phyloP scores from a whole-genome alignment of 2,888 invertebrate genomes.

The Limenitis camilla region DNA sequence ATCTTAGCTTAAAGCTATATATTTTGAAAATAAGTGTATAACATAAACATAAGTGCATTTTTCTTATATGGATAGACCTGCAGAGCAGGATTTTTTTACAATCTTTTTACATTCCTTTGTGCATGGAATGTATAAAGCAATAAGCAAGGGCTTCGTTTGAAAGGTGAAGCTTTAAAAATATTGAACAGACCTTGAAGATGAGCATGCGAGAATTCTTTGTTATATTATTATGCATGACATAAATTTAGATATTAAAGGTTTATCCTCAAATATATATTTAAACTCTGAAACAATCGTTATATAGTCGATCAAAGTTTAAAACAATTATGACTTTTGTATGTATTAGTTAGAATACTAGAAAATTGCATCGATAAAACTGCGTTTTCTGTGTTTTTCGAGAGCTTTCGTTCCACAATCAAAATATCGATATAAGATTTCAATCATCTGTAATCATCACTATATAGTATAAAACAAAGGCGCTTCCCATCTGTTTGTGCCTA shows the following conservation, averaged over 20 bases:
- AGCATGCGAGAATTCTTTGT: constrained; percentile 31
- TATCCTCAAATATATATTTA: constrained; percentile 2
- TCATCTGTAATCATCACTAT: too few species aligned
- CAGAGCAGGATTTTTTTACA: constrained; percentile 5
- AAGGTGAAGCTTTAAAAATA: constrained; percentile 18
- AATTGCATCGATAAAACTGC: too few species aligned
- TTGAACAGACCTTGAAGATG: constrained; percentile 10
- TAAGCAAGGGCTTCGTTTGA: constrained; percentile 14
- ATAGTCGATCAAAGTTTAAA: neutral
- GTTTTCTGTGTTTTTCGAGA: too few species aligned
- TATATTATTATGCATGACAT: neutral
- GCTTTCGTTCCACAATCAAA: too few species aligned
- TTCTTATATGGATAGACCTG: constrained; percentile 1
- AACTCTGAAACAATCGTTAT: too few species aligned
- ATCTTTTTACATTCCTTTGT: constrained; percentile 13
- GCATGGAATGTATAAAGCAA: constrained; percentile 6
- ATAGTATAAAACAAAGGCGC: too few species aligned
- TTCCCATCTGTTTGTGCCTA: too few species aligned
- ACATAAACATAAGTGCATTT: neutral
- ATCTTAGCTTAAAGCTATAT: neutral
- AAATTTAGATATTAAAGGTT: too few species aligned
- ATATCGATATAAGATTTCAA: too few species aligned
- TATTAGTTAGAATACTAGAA: too few species aligned
- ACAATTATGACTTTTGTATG: neutral
- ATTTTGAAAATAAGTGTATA: neutral